phyloP scores from a whole-genome alignment of 2,113 vertebrate genomes.

The Pyxicephalus adspersus region DNA sequence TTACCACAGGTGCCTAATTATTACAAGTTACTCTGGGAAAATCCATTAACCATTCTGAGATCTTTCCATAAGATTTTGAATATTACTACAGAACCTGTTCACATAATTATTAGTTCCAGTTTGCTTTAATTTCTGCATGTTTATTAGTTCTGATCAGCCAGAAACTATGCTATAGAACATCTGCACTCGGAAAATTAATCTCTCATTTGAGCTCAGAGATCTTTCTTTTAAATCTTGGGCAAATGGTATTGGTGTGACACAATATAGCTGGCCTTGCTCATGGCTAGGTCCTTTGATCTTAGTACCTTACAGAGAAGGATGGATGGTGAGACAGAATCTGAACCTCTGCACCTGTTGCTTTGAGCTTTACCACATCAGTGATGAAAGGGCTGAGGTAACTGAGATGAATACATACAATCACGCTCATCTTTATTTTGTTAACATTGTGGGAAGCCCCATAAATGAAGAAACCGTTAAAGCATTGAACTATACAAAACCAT shows the following conservation, averaged over 20 bases:
- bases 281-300: slow-evolving; percentile 50
- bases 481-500: slow-evolving; percentile 6
- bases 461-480: neutral
- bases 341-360: slow-evolving; percentile 53
- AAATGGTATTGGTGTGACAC: slow-evolving; percentile 29
- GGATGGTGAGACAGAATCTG: slow-evolving; percentile 44
- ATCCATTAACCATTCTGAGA: neutral
- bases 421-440: slow-evolving; percentile 38
- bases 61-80: neutral
- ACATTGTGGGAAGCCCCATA: slow-evolving; percentile 5
- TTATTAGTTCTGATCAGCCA: neutral
- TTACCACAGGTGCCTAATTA: slow-evolving; percentile 20
- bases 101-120: neutral
- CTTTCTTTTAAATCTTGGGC: slow-evolving; percentile 44
- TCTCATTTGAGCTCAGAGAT: slow-evolving; percentile 25
- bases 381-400: slow-evolving; percentile 44
- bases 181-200: slow-evolving; percentile 31
- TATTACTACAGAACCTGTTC: neutral
- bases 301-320: slow-evolving; percentile 24
- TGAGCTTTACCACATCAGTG: slow-evolving; percentile 50
- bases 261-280: slow-evolving; percentile 38
- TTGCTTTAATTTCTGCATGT: neutral
- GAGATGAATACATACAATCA: slow-evolving; percentile 25
- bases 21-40: slow-evolving; percentile 11
- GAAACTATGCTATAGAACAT: slow-evolving; percentile 23